These are phyloP conservation scores for Hiodon alosoides DNA, from an alignment of 2,113 vertebrate species.

Conservation along the genomic window DNA sequence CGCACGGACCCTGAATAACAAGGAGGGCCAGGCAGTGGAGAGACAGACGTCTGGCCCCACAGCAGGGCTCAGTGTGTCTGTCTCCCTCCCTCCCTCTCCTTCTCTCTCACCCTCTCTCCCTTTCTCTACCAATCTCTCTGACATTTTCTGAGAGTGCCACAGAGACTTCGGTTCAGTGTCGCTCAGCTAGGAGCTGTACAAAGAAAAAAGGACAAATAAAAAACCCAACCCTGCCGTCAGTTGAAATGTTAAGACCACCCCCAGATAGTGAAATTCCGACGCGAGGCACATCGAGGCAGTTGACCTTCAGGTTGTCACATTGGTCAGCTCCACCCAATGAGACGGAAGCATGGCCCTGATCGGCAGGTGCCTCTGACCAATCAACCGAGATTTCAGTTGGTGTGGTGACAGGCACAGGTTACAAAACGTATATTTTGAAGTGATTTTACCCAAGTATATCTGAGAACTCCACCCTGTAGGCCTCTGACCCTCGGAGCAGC, in stretches of 20 bases:
- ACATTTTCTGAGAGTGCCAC: neutral
- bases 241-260: constrained; percentile 25
- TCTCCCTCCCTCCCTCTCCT: constrained; percentile 10
- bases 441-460: neutral
- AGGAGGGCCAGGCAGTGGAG: constrained; percentile 43
- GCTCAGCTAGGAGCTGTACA: constrained; percentile 39
- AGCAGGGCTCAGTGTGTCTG: neutral
- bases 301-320: constrained; percentile 8
- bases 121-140: constrained; percentile 40
- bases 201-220: constrained; percentile 21
- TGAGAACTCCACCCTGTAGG: neutral
- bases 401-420: constrained; percentile 17
- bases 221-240: constrained; percentile 34
- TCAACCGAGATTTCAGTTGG: constrained; percentile 22
- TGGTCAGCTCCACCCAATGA: neutral
- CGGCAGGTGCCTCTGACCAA: constrained; percentile 21
- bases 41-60: constrained; percentile 17
- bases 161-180: constrained; percentile 21
- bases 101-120: constrained; percentile 24
- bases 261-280: constrained; percentile 7
- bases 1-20: constrained; percentile 62
- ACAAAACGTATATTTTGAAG: constrained; percentile 2
- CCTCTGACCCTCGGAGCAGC: neutral
- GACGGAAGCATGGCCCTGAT: constrained; percentile 2
- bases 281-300: neutral